phyloP scores from a whole-genome alignment of 1,140 invertebrate genomes.

The Drosophila ohnishii region DNA sequence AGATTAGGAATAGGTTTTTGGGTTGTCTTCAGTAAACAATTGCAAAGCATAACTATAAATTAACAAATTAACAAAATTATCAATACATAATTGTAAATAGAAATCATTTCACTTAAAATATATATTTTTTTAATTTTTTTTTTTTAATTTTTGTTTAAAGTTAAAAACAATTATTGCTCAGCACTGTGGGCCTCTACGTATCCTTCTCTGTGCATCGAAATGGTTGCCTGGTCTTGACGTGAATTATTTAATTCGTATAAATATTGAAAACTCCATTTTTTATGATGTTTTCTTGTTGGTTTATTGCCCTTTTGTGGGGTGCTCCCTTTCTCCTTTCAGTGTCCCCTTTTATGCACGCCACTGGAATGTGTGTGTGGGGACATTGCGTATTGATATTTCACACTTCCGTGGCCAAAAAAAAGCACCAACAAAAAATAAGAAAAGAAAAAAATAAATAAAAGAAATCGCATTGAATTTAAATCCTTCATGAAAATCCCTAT shows the following conservation, averaged over 20 bases:
- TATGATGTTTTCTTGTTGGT: slow-evolving; percentile 76
- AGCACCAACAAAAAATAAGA: neutral
- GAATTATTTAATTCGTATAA: slow-evolving; percentile 81
- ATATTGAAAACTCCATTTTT: slow-evolving; percentile 80
- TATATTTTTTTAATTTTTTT: too few relatives aligned
- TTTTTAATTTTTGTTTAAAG: too few relatives aligned
- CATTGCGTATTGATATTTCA: slow-evolving; percentile 48
- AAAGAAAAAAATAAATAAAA: neutral
- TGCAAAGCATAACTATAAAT: neutral
- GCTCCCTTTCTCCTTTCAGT: slow-evolving; percentile 34
- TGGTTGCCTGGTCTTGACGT: slow-evolving; percentile 27
- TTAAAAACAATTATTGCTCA: neutral
- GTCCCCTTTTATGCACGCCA: neutral
- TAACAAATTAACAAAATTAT: too few relatives aligned
- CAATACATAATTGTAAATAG: neutral
- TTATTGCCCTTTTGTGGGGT: slow-evolving; percentile 77
- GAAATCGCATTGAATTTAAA: slow-evolving; percentile 34
- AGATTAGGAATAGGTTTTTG: too few relatives aligned
- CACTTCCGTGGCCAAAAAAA: slow-evolving; percentile 32
- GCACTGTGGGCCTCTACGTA: neutral
- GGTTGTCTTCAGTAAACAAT: too few relatives aligned
- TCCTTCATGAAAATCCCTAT: slow-evolving; percentile 26
- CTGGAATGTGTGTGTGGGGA: neutral
- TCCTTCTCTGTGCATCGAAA: neutral
- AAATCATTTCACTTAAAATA: neutral